Percentiles rank a stretch among this genome's conserved stretches.
Evolutionary conservation across 2,113 vertebrate genomes (phyloP).

Genomic region (Rattus rattus): DNA sequence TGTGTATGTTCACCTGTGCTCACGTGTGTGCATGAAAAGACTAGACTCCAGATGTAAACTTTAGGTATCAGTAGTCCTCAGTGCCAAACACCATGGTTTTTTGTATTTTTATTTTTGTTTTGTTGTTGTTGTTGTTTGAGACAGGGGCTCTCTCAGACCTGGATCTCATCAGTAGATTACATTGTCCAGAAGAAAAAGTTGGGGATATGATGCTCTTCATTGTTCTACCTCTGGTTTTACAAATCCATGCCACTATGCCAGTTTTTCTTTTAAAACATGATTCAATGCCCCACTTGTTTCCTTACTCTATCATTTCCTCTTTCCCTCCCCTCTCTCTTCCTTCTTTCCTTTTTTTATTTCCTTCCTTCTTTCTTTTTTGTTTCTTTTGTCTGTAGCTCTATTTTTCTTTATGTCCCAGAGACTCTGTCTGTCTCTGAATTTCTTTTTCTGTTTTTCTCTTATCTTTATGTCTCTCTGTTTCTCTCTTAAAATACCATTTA

Average conservation of each 20-base stretch:
- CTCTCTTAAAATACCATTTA: neutral
- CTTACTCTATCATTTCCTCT: neutral
- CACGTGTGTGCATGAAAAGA: neutral
- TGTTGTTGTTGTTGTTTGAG: neutral
- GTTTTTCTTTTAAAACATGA: neutral
- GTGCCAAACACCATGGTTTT: neutral
- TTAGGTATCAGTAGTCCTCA: neutral
- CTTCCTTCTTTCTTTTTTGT: neutral
- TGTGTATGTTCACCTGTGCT: neutral
- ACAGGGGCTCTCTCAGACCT: neutral
- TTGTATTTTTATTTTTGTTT: neutral
- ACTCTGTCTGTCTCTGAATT: neutral
- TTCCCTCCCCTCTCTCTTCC: neutral
- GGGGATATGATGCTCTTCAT: neutral
- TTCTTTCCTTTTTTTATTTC: neutral
- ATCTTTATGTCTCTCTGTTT: neutral
- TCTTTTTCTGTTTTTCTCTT: neutral
- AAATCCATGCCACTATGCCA: neutral
- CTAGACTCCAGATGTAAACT: too few species aligned
- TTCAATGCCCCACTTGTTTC: neutral
- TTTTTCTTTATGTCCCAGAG: too few species aligned
- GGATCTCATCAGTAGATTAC: neutral
- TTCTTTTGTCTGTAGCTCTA: too few species aligned
- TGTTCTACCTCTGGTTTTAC: too few species aligned
- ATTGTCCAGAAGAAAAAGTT: neutral